Base-by-base conservation (phyloP, 2,888 invertebrate species). In the Drosophila nr. medialis region DNA sequence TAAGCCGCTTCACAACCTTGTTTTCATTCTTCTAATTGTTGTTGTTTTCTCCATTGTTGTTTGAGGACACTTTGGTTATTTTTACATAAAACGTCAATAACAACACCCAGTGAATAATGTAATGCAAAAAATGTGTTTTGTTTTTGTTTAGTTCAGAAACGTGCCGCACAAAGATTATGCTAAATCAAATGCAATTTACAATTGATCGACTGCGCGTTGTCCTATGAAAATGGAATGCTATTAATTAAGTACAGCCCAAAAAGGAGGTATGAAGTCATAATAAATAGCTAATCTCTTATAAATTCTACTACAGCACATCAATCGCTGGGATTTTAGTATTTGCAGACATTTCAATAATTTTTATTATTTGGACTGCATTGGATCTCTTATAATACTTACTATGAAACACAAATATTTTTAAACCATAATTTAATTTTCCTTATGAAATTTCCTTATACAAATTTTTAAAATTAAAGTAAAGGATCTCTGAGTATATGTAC, bases 11-110 rank as follows among this genome's bases (percentile, higher is more conserved):
- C 38, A n/a, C 61, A 68, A n/a, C 63, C 53, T 67, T 61, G 38
- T 66, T 53, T 38, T 63, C 61, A 5, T 48, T 61, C 21, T 24
- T 63, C 48, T 58, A 49, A 29, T 59, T 60, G 59, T 65, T 68
- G 15, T 21, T 73, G 49, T 55, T 42, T 42, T 21, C 13, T 7
- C 13, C 42, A 21, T 7, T 67, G 32, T 63, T 21, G 27, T 21
- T 55, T 21, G 36, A 2, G 24, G 71, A 40, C 63, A 68, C 69
- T 60, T 63, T 36, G 36, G 50, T 63, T 81, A 63, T 59, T 80
- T 88, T 83, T 80, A 72, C 80, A 86, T 73, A 76, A 69, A 69
- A 36, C 30, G 36, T 27, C 60, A 50, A 38, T 58, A 72, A 72
- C 66, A 78, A 53, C 53, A 49, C 45, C 54, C 54, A 51, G 36